Evolutionary conservation across 2,113 vertebrate genomes (phyloP), one percentile per base, ranked within the genome.

Genomic region (Toxotes jaculatrix): DNA sequence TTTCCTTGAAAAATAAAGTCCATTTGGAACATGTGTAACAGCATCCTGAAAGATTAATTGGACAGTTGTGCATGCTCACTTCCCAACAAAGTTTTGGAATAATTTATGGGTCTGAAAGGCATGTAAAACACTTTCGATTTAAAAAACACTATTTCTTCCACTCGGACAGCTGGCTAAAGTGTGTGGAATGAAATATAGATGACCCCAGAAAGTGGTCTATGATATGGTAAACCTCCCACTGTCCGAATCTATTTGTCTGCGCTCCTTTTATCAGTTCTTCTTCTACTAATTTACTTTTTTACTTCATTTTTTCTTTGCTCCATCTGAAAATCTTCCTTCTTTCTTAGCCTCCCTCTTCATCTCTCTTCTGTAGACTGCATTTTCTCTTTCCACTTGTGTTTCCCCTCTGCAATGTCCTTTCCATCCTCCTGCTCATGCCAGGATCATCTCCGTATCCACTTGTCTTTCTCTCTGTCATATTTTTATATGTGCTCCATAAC

Each of bases 101-200:
- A 87, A 94, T 93, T 94, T 13, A 94, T 90, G 59, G 64, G n/a
- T 74, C 74, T 87, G 80, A 91, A 87, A 93, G 72, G 67, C 78
- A 65, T 78, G 86, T 87, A 85, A 92, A 92, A 91, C 45, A 87
- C 86, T 85, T 84, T 74, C 21, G 56, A 88, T 90, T 73, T 68
- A 79, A 77, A 77, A 86, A 87, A 87, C 79, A 79, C 56, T 42
- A 31, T 64, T 38, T 65, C 12, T 63, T 61, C 32, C 53, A 31
- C 53, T 38, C n/a, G 27, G 79, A 66, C 64, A 3, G 51, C 57
- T 45, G 59, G 38, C 62, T 74, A 12, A 85, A 85, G 68, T 69
- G 61, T 51, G 71, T 16, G 31, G 3, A 14, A 79, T 94, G 51
- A 95, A 95, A 92, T 87, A 92, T 94, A 57, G 61, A 94, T 93